These are phyloP conservation scores for Manacus vitellinus DNA, from an alignment of 2,113 vertebrate species.

Conservation along the genomic window DNA sequence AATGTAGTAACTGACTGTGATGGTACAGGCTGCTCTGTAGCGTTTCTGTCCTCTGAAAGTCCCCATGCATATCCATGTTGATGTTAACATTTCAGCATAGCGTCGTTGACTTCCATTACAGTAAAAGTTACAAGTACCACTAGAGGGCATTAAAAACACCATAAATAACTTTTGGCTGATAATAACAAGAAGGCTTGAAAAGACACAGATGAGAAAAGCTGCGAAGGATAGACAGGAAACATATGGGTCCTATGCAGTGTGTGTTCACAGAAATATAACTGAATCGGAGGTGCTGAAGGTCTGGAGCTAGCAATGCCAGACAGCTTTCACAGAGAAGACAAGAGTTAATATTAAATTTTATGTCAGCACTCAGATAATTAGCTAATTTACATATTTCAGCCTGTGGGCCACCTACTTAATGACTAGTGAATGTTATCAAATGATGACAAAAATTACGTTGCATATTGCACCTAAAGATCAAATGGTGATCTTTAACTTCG, in stretches of 20 bases:
- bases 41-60: background rate
- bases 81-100: background rate
- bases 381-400: constrained; percentile 66
- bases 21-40: fast-evolving
- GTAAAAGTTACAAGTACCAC: background rate
- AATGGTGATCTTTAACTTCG: constrained; percentile 47
- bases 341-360: constrained; percentile 33
- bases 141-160: constrained; percentile 36
- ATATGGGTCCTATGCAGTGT: background rate
- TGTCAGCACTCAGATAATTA: constrained; percentile 60
- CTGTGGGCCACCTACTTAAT: constrained; percentile 48
- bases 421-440: constrained; percentile 34
- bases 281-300: background rate
- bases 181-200: background rate
- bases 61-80: fast-evolving
- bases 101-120: fast-evolving
- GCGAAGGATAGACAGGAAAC: background rate
- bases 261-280: background rate
- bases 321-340: background rate
- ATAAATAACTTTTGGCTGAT: background rate
- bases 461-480: constrained; percentile 44
- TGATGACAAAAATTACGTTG: constrained; percentile 22
- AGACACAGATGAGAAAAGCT: background rate
- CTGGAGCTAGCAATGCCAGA: background rate
- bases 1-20: background rate